These are phyloP conservation scores for Platycheirus rosarum DNA, from an alignment of 2,888 invertebrate genomes.

Conservation along the genomic window DNA sequence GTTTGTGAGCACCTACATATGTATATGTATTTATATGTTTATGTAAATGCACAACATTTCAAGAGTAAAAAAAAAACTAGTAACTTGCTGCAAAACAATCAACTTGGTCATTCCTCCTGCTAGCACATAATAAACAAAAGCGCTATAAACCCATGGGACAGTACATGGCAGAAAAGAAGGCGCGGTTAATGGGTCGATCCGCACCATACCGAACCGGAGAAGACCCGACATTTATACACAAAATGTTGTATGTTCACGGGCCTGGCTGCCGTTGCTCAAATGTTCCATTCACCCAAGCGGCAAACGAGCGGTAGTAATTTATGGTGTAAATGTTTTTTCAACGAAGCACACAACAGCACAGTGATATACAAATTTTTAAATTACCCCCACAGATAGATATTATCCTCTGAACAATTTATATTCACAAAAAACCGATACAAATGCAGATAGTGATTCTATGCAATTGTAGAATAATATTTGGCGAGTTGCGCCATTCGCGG, in stretches of 20 bases:
- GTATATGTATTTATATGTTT: background rate
- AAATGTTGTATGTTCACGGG: background rate
- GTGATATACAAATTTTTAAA: constrained; percentile 63
- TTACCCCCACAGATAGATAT: constrained; percentile 52
- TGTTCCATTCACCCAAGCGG: constrained; percentile 49
- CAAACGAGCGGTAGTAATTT: constrained; percentile 58
- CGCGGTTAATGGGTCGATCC: too few relatives aligned
- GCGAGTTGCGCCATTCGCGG: constrained; percentile 59
- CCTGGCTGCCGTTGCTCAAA: background rate
- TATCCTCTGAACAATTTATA: constrained; percentile 9
- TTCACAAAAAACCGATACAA: background rate
- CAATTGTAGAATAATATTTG: constrained; percentile 62
- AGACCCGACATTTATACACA: background rate
- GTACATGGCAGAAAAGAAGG: constrained; percentile 7
- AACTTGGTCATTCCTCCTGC: constrained; percentile 61
- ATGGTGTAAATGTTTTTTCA: constrained; percentile 63
- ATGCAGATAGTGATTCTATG: background rate
- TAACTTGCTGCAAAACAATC: constrained; percentile 63
- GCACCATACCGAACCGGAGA: background rate
- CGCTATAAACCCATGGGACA: constrained; percentile 38
- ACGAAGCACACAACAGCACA: constrained; percentile 37
- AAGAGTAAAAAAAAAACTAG: constrained; percentile 20
- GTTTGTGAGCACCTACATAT: too few relatives aligned
- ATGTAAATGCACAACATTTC: constrained; percentile 16
- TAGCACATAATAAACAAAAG: constrained; percentile 59